phyloP scores from a whole-genome alignment of 2,888 invertebrate species.

The Formica aserva region DNA sequence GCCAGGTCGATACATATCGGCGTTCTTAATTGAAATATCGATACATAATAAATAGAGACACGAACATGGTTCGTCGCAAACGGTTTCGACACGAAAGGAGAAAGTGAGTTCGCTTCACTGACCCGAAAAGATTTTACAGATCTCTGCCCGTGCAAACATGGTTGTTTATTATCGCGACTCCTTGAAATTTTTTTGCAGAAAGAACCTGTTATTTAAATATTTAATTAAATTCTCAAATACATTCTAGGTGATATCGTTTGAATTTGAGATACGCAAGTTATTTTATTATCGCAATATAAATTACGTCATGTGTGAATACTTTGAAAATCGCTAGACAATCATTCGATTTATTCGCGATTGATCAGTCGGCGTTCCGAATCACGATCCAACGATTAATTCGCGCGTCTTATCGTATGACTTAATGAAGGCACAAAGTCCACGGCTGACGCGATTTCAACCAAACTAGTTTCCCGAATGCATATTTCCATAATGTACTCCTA shows the following conservation, averaged over 20 bases:
- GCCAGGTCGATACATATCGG: background rate
- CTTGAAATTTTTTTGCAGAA: background rate
- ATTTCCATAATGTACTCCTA: conserved; percentile 30
- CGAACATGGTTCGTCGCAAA: background rate
- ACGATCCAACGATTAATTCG: conserved; percentile 38
- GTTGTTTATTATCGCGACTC: background rate
- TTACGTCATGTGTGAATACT: background rate
- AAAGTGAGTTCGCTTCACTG: conserved; percentile 33
- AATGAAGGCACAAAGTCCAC: conserved; percentile 49
- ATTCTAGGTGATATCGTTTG: background rate
- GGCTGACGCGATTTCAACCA: conserved; percentile 1
- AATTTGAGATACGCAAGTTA: background rate
- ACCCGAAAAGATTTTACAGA: background rate
- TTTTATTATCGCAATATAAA: conserved; percentile 1
- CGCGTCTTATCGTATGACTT: conserved; percentile 49
- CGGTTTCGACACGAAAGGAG: conserved; percentile 18
- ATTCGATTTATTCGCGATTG: conserved; percentile 21
- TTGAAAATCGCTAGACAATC: background rate
- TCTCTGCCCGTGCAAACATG: background rate
- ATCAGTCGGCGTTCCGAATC: conserved; percentile 41
- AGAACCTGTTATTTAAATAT: conserved; percentile 3
- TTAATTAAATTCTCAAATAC: background rate
- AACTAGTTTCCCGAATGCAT: conserved; percentile 44
- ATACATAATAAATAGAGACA: background rate
- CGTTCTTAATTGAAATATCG: conserved; percentile 47